Conservation (phyloP, 2,113 vertebrate genomes). For the Dascyllus trimaculatus region DNA sequence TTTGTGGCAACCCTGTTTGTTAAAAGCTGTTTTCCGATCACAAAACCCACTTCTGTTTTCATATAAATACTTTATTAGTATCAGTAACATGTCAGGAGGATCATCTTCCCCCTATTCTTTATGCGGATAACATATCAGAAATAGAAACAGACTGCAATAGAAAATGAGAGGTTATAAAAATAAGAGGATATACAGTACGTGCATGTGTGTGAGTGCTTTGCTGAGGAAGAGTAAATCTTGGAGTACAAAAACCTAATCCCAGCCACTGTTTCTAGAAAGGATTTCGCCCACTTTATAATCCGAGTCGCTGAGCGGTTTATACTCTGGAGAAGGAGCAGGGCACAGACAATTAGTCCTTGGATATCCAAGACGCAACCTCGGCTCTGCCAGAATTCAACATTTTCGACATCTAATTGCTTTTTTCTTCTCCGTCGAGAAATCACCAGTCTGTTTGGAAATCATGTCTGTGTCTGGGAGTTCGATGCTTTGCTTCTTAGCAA, state of each 20-base stretch:
- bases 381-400: background rate
- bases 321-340: constrained; percentile 27
- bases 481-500: background rate
- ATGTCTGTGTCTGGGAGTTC: background rate
- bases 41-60: constrained; percentile 30
- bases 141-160: constrained; percentile 67
- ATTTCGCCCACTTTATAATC: constrained; percentile 61
- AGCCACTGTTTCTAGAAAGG: constrained; percentile 49
- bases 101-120: constrained; percentile 19
- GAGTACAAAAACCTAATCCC: constrained; percentile 70
- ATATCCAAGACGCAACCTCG: constrained; percentile 45
- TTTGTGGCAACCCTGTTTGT: background rate
- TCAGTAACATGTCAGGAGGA: constrained; percentile 59
- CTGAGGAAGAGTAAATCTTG: constrained; percentile 59
- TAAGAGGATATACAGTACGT: constrained; percentile 54
- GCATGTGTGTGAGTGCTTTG: constrained; percentile 34
- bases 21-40: constrained; percentile 9
- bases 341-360: constrained; percentile 17
- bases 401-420: background rate
- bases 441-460: background rate
- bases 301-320: constrained; percentile 47
- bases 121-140: constrained; percentile 64
- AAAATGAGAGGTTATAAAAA: constrained; percentile 75
- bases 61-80: constrained; percentile 85
- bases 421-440: constrained; percentile 25